phyloP scores from a whole-genome alignment of 2,113 vertebrate species.

The Solenodon paradoxus region DNA sequence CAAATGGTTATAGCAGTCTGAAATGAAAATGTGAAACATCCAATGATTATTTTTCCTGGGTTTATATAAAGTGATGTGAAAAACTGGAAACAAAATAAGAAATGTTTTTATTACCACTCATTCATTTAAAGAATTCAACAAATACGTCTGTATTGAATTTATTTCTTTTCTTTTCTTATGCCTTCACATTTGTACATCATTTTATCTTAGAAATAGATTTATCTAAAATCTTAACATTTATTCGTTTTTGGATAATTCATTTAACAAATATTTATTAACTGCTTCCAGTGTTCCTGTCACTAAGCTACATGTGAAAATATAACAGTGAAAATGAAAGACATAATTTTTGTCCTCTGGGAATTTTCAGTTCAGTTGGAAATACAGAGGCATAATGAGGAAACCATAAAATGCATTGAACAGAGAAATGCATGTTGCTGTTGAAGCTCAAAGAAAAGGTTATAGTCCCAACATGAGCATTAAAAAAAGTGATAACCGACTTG shows the following conservation, averaged over 20 bases:
- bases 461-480: neutral
- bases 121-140: neutral
- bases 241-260: neutral
- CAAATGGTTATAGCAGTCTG: neutral
- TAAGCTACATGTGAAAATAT: neutral
- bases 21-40: neutral
- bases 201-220: neutral
- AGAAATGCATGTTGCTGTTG: neutral
- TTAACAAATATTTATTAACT: constrained; percentile 8
- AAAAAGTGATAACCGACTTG: neutral
- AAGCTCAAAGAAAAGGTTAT: neutral
- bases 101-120: neutral
- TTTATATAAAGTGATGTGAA: neutral
- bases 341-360: neutral
- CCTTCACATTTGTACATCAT: neutral
- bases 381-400: neutral
- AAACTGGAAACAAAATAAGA: neutral
- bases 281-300: neutral
- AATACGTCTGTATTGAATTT: neutral
- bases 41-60: neutral
- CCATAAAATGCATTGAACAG: neutral
- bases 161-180: neutral
- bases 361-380: neutral
- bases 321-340: neutral
- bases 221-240: neutral